phyloP scores from a whole-genome alignment of 2,797 vertebrate species.

The Nannoperca australis region DNA sequence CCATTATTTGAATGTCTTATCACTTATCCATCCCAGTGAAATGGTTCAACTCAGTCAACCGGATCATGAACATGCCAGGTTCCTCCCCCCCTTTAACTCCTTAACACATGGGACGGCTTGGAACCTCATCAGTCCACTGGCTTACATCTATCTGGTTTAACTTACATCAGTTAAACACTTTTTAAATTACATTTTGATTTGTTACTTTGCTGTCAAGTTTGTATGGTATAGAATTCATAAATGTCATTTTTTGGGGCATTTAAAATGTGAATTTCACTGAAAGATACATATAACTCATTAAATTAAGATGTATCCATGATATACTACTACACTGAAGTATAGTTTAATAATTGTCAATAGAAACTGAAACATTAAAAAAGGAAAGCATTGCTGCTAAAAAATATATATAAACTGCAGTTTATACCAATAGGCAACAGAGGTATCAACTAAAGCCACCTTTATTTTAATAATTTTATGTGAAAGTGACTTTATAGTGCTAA shows the following conservation, averaged over 20 bases:
- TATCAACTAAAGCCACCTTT: neutral
- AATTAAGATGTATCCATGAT: too few relatives aligned
- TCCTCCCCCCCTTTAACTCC: too few relatives aligned
- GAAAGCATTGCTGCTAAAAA: neutral
- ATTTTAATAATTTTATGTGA: too few relatives aligned
- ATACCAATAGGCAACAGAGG: neutral
- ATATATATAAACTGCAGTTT: neutral
- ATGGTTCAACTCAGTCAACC: slow-evolving; percentile 12
- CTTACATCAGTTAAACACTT: neutral
- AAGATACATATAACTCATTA: too few relatives aligned
- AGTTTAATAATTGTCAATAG: neutral
- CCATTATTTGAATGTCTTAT: slow-evolving; percentile 21
- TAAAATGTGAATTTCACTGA: too few relatives aligned
- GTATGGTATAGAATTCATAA: neutral
- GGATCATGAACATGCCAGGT: neutral
- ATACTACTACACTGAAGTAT: accelerated
- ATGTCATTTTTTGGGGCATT: neutral
- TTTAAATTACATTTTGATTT: neutral
- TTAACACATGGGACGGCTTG: neutral
- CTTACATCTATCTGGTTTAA: too few relatives aligned
- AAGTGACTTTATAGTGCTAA: neutral
- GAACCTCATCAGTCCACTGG: neutral
- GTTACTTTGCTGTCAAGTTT: neutral
- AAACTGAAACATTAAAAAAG: too few relatives aligned
- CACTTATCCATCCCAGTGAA: slow-evolving; percentile 3